A percentile compares a stretch with the other conserved stretches of the same genome.
Evolutionary conservation across 2,888 invertebrate genomes (phyloP).

Genomic region (Chirona hameri): DNA sequence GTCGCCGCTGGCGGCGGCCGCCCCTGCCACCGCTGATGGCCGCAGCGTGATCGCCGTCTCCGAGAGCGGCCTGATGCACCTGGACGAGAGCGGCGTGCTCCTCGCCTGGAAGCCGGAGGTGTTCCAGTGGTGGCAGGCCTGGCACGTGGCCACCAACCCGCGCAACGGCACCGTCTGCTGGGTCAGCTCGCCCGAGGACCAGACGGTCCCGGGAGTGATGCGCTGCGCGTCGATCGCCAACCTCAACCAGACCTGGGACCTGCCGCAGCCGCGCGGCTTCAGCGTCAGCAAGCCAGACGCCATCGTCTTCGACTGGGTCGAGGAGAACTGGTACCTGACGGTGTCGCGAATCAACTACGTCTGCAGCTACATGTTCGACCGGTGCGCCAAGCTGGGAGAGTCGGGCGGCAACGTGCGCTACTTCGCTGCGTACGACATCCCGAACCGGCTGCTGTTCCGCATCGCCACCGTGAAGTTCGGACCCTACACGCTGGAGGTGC

Average conservation of each 20-base stretch:
- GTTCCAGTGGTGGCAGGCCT: not conserved
- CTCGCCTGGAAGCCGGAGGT: not conserved
- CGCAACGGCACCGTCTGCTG: conserved; percentile 23
- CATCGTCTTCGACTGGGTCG: not conserved
- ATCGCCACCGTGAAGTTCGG: not conserved
- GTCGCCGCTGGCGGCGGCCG: not conserved
- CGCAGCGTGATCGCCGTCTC: not conserved
- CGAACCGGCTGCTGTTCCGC: not conserved
- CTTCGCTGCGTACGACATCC: not conserved
- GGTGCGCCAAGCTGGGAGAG: not conserved
- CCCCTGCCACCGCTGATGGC: not conserved
- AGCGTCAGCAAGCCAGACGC: not conserved
- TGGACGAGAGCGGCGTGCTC: not conserved
- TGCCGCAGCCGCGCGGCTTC: not conserved
- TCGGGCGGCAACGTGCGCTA: not conserved
- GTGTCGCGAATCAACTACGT: not conserved
- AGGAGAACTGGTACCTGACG: not conserved
- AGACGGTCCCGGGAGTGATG: not conserved
- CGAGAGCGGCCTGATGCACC: not conserved
- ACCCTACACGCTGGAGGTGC: not conserved
- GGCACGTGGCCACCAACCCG: not conserved
- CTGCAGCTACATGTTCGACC: not conserved
- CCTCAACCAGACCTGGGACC: not conserved
- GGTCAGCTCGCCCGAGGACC: not conserved
- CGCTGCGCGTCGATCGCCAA: not conserved